A percentile compares a stretch with the other conserved stretches of the same genome.
Evolutionary conservation across 2,797 vertebrate species (phyloP).

Genomic region (Rhabdophis nuchalis): DNA sequence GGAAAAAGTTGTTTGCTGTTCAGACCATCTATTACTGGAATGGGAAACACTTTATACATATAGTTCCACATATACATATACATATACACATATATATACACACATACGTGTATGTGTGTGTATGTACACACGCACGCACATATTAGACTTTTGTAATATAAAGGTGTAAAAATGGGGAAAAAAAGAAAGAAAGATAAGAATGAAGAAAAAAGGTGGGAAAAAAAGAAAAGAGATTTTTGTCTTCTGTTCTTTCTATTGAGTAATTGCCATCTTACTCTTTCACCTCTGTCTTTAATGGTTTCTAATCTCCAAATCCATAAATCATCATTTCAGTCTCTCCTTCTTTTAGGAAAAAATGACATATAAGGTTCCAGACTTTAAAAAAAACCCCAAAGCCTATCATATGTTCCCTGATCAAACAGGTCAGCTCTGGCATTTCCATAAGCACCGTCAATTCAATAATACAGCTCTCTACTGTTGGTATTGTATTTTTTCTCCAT

Average conservation of each 20-base stretch:
- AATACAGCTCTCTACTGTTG: not conserved
- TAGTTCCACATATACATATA: too few species aligned
- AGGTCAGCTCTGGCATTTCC: not conserved
- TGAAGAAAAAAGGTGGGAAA: not conserved
- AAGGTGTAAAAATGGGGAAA: not conserved
- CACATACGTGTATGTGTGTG: too few species aligned
- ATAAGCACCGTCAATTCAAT: not conserved
- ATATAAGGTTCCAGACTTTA: not conserved
- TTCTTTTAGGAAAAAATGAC: not conserved
- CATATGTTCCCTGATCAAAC: not conserved
- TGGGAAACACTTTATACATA: not conserved
- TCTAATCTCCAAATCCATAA: not conserved
- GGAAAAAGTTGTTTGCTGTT: not conserved
- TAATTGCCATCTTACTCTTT: not conserved
- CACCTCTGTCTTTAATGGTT: not conserved
- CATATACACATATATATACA: too few species aligned
- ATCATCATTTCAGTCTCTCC: not conserved
- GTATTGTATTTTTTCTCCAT: not conserved
- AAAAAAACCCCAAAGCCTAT: not conserved
- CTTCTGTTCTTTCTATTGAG: not conserved
- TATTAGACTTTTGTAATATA: not conserved
- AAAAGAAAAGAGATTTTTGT: not conserved
- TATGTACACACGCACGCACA: too few species aligned
- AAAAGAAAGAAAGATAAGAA: not conserved
- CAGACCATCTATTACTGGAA: not conserved